Conservation (phyloP, 2,888 invertebrate species). For the Idaea biselata region DNA sequence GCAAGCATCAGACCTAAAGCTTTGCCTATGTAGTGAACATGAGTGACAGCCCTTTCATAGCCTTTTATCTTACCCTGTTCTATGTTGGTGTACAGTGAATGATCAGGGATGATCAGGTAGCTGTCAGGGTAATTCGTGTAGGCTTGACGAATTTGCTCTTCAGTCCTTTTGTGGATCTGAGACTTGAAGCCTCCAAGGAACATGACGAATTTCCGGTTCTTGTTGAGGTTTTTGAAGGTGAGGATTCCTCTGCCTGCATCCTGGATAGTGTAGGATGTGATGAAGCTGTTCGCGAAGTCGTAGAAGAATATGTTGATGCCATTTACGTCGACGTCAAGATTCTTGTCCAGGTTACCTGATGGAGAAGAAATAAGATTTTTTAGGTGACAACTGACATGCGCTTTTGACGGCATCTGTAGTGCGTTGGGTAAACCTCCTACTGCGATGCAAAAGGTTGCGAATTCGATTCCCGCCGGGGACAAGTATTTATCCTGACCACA, state of each 20-base stretch:
- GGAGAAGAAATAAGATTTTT: constrained; percentile 12
- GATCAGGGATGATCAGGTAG: constrained; percentile 35
- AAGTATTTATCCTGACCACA: too few relatives aligned
- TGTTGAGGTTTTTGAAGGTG: constrained; percentile 44
- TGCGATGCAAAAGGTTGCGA: too few relatives aligned
- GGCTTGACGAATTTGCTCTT: constrained; percentile 33
- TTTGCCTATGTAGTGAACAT: constrained; percentile 34
- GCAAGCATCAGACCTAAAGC: constrained; percentile 29
- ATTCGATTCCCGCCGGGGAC: too few relatives aligned
- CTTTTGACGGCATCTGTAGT: too few relatives aligned
- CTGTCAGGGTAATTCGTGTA: constrained; percentile 30
- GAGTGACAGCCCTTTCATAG: constrained; percentile 34
- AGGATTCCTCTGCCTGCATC: constrained; percentile 59
- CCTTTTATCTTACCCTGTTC: constrained; percentile 26
- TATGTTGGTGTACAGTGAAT: constrained; percentile 32
- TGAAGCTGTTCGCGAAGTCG: constrained; percentile 49
- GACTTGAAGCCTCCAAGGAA: constrained; percentile 69
- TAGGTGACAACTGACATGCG: too few relatives aligned
- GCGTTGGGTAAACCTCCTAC: too few relatives aligned
- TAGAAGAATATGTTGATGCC: constrained; percentile 61
- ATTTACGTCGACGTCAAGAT: constrained; percentile 55
- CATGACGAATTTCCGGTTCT: constrained; percentile 53
- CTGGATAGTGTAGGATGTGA: constrained; percentile 45
- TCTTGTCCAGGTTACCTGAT: constrained; percentile 56
- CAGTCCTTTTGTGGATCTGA: constrained; percentile 59